Conservation (phyloP, 2,888 invertebrate genomes). For the Lacanobia oleracea region DNA sequence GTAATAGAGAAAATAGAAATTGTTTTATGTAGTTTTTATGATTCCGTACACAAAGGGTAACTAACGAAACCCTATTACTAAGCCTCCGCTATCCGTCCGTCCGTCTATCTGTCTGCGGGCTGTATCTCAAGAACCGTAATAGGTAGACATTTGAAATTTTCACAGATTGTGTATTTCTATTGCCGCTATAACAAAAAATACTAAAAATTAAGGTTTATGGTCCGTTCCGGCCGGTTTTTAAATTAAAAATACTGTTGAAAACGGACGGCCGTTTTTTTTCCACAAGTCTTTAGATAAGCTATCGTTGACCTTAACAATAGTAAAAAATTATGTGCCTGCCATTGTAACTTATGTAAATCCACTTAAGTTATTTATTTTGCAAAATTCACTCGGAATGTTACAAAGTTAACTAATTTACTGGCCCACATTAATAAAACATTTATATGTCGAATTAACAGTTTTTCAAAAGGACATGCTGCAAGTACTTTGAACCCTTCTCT, state of each 20-base stretch:
- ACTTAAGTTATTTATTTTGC: too few species aligned
- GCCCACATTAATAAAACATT: neutral
- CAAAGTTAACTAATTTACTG: neutral
- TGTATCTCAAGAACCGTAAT: too few species aligned
- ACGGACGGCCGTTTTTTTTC: neutral
- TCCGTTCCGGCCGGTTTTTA: too few species aligned
- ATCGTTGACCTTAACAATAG: neutral
- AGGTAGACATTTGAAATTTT: too few species aligned
- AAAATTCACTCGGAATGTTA: neutral
- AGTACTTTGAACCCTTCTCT: neutral
- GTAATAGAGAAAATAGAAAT: conserved; percentile 9
- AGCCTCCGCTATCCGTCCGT: too few species aligned
- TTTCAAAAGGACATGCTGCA: neutral
- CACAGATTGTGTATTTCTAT: too few species aligned
- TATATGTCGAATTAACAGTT: neutral
- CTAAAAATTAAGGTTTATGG: too few species aligned
- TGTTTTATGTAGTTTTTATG: neutral
- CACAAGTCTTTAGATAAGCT: neutral
- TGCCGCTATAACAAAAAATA: too few species aligned
- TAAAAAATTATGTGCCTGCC: neutral
- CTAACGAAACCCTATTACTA: too few species aligned
- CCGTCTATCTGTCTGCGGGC: too few species aligned
- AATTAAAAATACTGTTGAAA: neutral
- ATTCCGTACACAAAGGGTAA: too few species aligned
- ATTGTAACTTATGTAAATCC: neutral